Evolutionary conservation across 1,140 invertebrate species (phyloP), one percentile per base, ranked within the genome.

Genomic region (Subanguina moxae): DNA sequence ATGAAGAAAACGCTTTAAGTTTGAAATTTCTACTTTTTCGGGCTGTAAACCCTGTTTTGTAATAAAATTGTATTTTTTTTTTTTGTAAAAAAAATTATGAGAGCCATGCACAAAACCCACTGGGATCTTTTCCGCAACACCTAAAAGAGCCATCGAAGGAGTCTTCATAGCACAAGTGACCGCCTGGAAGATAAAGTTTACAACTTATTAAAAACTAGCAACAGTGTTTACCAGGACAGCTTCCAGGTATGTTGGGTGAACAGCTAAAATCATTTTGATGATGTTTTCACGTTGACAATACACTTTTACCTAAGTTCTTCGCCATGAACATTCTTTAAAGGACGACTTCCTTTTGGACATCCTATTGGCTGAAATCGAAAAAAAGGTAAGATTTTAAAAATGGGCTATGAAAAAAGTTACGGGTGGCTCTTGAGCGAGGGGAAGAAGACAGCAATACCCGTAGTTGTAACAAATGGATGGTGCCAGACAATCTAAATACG

Each of bases 271-370:
- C n/a, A 15, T 7, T 7, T 52, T 15, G 3, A 21, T 7, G 17
- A 25, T 21, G 8, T 15, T 52, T 21, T 25, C n/a, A 15, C 43
- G 48, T 71, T 65, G 17, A 62, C 61, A 1, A 59, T 59, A 27
- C 59, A 38, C 21, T 42, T 30, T 46, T 68, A 71, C 27, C 70
- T 56, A 0, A 72, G 58, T 11, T 67, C 45, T 27, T 65, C 48
- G n/a, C 48, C 48, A 5, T 15, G 3, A 8, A 15, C 17, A 25
- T 52, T 52, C 17, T 52, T 52, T 25, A 52, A n/a, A 8, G 48
- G 48, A 8, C 48, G 48, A 15, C n/a, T 65, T n/a, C 77, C 77
- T 38, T 76, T 78, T 15, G 76, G 76, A 52, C 76, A 77, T 62
- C 76, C 76, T 30, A 77, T 62, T 25, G 76, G 75, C 15, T 38